Evolutionary conservation across 2,888 invertebrate species (phyloP), one percentile per base, ranked within the genome.

Genomic region (Rotaria magnacalcarata): DNA sequence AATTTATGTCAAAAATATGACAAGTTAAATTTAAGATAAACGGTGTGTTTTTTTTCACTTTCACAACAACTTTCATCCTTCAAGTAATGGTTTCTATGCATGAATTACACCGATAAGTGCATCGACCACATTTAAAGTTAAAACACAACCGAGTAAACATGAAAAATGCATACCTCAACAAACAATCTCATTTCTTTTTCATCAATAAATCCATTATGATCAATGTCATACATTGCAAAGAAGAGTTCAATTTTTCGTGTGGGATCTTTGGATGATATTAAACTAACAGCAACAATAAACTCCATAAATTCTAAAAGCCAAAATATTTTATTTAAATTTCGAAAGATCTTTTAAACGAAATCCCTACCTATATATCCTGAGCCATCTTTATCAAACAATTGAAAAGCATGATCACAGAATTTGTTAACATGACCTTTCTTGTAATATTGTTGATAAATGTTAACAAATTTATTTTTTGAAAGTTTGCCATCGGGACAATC

Each of bases 351-450:
- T 67, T 19, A 0, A 67, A 16, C 16, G 5, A 21, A 54, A 4
- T 54, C 34, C 34, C 3, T 80, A 80, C 80, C 80, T 1, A 80
- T 80, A 80, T 11, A 47, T 41, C 80, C 80, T n/a, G 47, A 47
- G 14, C 80, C n/a, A 80, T 80, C 80, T 80, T 80, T 80, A 80
- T 80, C 80, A n/a, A 80, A 80, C 24, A 80, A 43, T 41, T n/a
- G 80, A 80, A 80, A 80, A n/a, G 80, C 80, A 80, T 80, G 80
- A 47, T 80, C 80, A 34, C 80, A 80, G 47, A 80, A 80, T n/a
- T 80, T 80, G 1, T 10, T 21, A 11, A 80, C 80, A 19, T 14
- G 80, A 47, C 80, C 80, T 47, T 47, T 80, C 24, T 43, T 80
- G n/a, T 80, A 80, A 24, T 47, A 80, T 80, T 80, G 80, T 47